Conservation (phyloP, 2,888 invertebrate species). For the Polyploca ridens region DNA sequence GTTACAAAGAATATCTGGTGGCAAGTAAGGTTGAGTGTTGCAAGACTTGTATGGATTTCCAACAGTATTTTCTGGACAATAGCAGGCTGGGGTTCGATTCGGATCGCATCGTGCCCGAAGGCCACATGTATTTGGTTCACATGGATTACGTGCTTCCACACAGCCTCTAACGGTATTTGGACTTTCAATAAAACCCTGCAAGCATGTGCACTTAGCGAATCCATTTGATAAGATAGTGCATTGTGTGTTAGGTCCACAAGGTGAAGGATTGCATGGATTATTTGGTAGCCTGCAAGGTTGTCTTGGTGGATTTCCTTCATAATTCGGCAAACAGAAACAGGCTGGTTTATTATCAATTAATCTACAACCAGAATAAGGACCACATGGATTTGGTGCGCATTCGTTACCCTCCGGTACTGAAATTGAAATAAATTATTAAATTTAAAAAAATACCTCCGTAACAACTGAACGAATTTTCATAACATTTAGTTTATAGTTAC, state of each 20-base stretch:
- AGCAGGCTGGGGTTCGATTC: slow-evolving; percentile 91
- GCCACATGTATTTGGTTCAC: slow-evolving; percentile 93
- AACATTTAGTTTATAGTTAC: slow-evolving; percentile 80
- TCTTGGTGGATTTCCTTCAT: slow-evolving; percentile 92
- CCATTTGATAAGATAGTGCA: slow-evolving; percentile 91
- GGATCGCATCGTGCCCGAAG: slow-evolving; percentile 91
- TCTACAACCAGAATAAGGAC: slow-evolving; percentile 92
- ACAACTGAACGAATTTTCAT: no score
- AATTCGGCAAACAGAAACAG: slow-evolving; percentile 95
- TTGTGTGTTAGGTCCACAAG: slow-evolving; percentile 95
- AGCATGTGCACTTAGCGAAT: slow-evolving; percentile 94
- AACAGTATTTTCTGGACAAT: slow-evolving; percentile 91
- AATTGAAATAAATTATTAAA: slow-evolving; percentile 43
- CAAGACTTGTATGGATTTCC: slow-evolving; percentile 94
- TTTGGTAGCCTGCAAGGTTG: slow-evolving; percentile 88
- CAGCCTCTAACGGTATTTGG: slow-evolving; percentile 95
- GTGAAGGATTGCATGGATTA: slow-evolving; percentile 93
- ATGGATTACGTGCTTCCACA: slow-evolving; percentile 90
- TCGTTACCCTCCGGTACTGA: slow-evolving; percentile 94
- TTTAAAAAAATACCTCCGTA: no score
- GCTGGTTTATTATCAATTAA: slow-evolving; percentile 89
- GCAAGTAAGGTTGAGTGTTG: slow-evolving; percentile 80
- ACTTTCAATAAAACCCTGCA: slow-evolving; percentile 92
- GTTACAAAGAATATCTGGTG: slow-evolving; percentile 87
- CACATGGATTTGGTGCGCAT: slow-evolving; percentile 93